Conservation (phyloP, 2,888 invertebrate species). For the Microctonus aethiopoides region DNA sequence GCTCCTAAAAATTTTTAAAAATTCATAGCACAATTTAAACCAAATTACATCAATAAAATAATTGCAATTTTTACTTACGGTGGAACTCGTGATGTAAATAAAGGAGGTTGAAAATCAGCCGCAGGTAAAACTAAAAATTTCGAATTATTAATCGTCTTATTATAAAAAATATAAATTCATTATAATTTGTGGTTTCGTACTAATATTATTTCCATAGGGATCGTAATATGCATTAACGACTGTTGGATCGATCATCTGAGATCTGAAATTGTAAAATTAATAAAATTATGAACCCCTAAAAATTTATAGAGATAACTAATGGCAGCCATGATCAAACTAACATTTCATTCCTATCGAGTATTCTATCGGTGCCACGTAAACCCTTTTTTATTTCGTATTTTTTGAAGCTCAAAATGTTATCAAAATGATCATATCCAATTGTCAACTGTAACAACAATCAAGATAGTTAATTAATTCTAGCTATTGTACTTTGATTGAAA, state of each 20-base stretch:
- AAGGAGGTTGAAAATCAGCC: slow-evolving; percentile 41
- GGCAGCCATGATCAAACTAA: too few species aligned
- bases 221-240: slow-evolving; percentile 35
- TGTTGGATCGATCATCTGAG: slow-evolving; percentile 25
- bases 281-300: background rate
- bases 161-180: background rate
- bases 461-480: background rate
- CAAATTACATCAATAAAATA: slow-evolving; percentile 59
- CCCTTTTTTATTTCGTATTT: slow-evolving; percentile 19
- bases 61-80: slow-evolving; percentile 53
- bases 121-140: slow-evolving; percentile 10
- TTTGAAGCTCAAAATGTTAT: slow-evolving; percentile 34
- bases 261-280: slow-evolving; percentile 12
- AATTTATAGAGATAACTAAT: too few species aligned
- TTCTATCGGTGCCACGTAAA: too few species aligned
- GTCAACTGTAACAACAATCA: slow-evolving; percentile 3
- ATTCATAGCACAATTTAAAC: slow-evolving; percentile 53
- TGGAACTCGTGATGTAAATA: slow-evolving; percentile 39
- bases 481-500: too few species aligned
- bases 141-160: background rate
- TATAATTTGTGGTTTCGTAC: slow-evolving; percentile 16
- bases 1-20: slow-evolving; percentile 19
- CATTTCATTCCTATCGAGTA: too few species aligned
- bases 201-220: slow-evolving; percentile 61
- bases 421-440: slow-evolving; percentile 34